These are phyloP conservation scores for Propithecus coquereli DNA, from an alignment of 2,113 vertebrate species.

Conservation along the genomic window DNA sequence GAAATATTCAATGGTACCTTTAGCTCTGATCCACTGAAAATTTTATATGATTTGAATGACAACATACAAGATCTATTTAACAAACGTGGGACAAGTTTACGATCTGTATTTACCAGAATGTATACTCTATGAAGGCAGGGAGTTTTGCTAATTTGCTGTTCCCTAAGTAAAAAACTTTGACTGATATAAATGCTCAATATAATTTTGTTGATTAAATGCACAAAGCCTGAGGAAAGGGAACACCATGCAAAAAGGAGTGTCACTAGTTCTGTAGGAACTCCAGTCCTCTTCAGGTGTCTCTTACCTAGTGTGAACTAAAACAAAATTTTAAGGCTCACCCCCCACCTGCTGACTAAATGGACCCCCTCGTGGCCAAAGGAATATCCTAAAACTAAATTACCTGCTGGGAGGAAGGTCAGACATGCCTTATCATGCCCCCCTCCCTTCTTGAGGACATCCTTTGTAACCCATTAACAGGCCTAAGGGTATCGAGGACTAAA, in stretches of 20 bases:
- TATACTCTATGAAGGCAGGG: not conserved
- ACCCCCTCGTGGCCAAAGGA: too few relatives aligned
- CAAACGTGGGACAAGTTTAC: not conserved
- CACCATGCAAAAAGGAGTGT: not conserved
- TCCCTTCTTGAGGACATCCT: too few relatives aligned
- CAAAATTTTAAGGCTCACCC: too few relatives aligned
- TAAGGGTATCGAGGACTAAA: too few relatives aligned
- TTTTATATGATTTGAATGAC: not conserved
- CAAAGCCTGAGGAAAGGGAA: not conserved
- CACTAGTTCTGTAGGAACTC: not conserved
- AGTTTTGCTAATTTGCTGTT: not conserved
- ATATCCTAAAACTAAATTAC: too few relatives aligned
- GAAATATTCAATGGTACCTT: not conserved
- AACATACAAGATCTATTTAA: not conserved
- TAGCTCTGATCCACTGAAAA: not conserved
- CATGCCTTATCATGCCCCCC: too few relatives aligned
- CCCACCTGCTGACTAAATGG: too few relatives aligned
- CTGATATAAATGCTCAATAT: not conserved
- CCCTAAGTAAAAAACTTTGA: not conserved
- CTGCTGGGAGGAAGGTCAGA: too few relatives aligned
- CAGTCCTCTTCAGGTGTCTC: accelerated
- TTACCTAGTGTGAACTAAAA: too few relatives aligned
- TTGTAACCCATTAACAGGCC: too few relatives aligned
- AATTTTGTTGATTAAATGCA: not conserved
- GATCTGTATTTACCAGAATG: not conserved